These are phyloP conservation scores for Chrysemys picta DNA, from an alignment of 2,113 vertebrate species.

Conservation along the genomic window DNA sequence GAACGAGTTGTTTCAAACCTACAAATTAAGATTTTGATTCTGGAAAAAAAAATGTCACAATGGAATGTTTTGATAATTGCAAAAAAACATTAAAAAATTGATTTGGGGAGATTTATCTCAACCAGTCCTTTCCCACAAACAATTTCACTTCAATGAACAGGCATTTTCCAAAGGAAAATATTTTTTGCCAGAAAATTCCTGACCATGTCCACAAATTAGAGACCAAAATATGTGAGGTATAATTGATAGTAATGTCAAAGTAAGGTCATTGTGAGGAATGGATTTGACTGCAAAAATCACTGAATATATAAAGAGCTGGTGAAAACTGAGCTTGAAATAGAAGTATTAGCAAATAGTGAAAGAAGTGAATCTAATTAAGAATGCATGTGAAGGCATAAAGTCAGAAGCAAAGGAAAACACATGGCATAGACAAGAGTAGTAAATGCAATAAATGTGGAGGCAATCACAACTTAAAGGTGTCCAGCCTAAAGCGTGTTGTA, in stretches of 20 bases:
- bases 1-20: neutral
- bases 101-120: neutral
- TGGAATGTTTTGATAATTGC: neutral
- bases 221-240: neutral
- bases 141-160: neutral
- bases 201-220: neutral
- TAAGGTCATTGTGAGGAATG: neutral
- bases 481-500: neutral
- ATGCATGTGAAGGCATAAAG: neutral
- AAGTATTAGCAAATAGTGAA: neutral
- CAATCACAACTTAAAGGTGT: neutral
- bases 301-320: neutral
- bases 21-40: neutral
- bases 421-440: neutral
- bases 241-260: neutral
- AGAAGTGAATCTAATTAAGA: neutral
- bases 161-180: neutral
- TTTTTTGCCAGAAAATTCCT: neutral
- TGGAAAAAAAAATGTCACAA: neutral
- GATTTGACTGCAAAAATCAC: neutral
- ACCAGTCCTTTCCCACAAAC: neutral
- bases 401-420: neutral
- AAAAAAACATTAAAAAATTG: neutral
- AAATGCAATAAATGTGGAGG: neutral
- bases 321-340: neutral